Percentiles rank a stretch among this genome's conserved stretches.
phyloP scores from a whole-genome alignment of 2,113 vertebrate species.

The Oplegnathus fasciatus region DNA sequence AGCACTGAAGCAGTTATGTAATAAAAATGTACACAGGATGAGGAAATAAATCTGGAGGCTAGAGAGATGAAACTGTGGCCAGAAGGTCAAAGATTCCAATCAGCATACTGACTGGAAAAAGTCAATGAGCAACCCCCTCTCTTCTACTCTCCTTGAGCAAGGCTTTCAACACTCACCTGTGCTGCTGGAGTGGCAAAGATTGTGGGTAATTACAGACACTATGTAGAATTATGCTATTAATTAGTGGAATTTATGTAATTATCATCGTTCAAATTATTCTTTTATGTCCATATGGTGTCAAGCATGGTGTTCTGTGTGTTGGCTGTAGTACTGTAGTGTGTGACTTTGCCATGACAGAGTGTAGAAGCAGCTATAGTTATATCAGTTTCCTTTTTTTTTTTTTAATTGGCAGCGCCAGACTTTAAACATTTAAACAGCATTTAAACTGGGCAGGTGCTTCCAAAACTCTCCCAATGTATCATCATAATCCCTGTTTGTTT shows the following conservation, averaged over 20 bases:
- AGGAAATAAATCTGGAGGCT: constrained; percentile 23
- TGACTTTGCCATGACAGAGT: background rate
- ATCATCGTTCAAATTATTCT: background rate
- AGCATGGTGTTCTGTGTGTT: background rate
- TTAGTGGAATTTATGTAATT: too few species aligned
- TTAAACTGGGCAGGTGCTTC: background rate
- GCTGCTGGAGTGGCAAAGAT: background rate
- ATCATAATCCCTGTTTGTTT: background rate
- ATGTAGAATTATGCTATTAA: too few species aligned
- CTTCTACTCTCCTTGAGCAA: constrained; percentile 25
- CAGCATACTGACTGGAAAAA: constrained; percentile 2
- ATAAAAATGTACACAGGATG: constrained; percentile 29
- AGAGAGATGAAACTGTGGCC: constrained; percentile 15
- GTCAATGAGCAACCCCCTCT: background rate
- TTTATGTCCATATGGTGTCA: background rate
- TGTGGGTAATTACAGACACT: constrained; percentile 14
- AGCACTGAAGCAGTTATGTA: constrained; percentile 8
- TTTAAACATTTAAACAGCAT: too few species aligned
- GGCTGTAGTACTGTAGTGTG: background rate
- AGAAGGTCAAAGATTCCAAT: constrained; percentile 29
- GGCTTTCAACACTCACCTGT: background rate
- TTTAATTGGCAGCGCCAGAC: background rate
- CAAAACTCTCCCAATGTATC: background rate
- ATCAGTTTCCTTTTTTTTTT: background rate
- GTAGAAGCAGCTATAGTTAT: background rate